Percentiles rank a stretch among this genome's conserved stretches.
phyloP scores from a whole-genome alignment of 1,140 invertebrate genomes.

The Pectinophora gossypiella region DNA sequence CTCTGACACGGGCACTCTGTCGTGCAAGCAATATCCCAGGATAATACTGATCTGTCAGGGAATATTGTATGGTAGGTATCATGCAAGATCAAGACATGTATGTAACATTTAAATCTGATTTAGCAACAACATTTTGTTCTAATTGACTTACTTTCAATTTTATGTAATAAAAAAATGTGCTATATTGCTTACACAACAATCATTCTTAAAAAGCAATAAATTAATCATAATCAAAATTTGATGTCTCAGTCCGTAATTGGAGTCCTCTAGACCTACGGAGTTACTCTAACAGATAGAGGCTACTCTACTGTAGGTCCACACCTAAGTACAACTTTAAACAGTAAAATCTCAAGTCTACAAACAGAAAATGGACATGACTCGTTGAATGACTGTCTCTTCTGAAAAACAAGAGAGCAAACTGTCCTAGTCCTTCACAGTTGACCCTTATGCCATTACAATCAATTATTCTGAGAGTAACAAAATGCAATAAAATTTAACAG shows the following conservation, averaged over 20 bases:
- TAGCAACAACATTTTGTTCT: slow-evolving; percentile 14
- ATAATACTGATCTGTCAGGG: too few relatives aligned
- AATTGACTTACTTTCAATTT: background rate
- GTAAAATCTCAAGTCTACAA: slow-evolving; percentile 43
- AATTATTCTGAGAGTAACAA: slow-evolving; percentile 64
- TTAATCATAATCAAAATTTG: slow-evolving; percentile 18
- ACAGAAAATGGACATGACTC: slow-evolving; percentile 37
- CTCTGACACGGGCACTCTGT: slow-evolving; percentile 32
- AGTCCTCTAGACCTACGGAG: slow-evolving; percentile 21
- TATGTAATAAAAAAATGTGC: slow-evolving; percentile 22
- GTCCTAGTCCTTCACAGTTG: background rate
- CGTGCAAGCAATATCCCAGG: slow-evolving; percentile 68
- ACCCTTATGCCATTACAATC: slow-evolving; percentile 17
- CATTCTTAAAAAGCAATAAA: slow-evolving; percentile 30
- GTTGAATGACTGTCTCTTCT: slow-evolving; percentile 12
- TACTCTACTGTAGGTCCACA: slow-evolving; percentile 34
- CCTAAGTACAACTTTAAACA: slow-evolving; percentile 41
- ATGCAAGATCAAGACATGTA: too few relatives aligned
- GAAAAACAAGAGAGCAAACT: background rate
- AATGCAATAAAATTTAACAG: slow-evolving; percentile 73
- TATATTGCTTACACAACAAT: slow-evolving; percentile 57
- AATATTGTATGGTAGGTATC: too few relatives aligned
- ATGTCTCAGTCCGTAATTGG: slow-evolving; percentile 16
- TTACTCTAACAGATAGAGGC: slow-evolving; percentile 15
- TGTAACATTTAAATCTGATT: too few relatives aligned